phyloP scores from a whole-genome alignment of 2,113 vertebrate species.

The Menidia beryllina region DNA sequence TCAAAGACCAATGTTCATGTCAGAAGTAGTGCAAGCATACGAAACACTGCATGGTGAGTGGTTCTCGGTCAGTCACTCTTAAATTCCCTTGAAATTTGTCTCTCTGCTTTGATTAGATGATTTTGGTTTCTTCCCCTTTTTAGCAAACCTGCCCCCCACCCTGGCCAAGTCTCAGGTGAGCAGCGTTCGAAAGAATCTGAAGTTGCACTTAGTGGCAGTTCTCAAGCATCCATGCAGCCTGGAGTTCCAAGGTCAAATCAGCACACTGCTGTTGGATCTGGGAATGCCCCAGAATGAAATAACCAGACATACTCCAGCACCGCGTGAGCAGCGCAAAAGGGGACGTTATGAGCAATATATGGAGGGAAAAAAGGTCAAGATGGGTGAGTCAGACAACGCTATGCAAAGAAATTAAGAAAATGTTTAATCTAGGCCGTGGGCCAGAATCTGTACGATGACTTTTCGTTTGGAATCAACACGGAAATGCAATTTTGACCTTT shows the following conservation, averaged over 20 bases:
- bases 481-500: no score
- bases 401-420: no score
- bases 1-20: conserved; percentile 97
- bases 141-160: conserved; percentile 93
- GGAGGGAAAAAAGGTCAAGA: conserved; percentile 91
- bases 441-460: no score
- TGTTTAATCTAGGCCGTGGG: no score
- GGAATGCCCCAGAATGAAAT: conserved; percentile 92
- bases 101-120: not conserved
- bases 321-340: conserved; percentile 86
- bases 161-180: conserved; percentile 97
- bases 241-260: conserved; percentile 93
- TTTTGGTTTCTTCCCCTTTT: not conserved
- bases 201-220: conserved; percentile 90
- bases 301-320: conserved; percentile 85
- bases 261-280: conserved; percentile 92
- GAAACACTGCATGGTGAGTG: conserved; percentile 91
- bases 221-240: conserved; percentile 90
- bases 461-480: no score
- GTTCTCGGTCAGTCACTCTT: not conserved
- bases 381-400: conserved; percentile 79
- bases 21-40: conserved; percentile 94
- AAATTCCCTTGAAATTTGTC: not conserved
- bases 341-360: conserved; percentile 86
- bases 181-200: conserved; percentile 96